phyloP scores from a whole-genome alignment of 2,797 vertebrate genomes.

The Tragelaphus oryx region DNA sequence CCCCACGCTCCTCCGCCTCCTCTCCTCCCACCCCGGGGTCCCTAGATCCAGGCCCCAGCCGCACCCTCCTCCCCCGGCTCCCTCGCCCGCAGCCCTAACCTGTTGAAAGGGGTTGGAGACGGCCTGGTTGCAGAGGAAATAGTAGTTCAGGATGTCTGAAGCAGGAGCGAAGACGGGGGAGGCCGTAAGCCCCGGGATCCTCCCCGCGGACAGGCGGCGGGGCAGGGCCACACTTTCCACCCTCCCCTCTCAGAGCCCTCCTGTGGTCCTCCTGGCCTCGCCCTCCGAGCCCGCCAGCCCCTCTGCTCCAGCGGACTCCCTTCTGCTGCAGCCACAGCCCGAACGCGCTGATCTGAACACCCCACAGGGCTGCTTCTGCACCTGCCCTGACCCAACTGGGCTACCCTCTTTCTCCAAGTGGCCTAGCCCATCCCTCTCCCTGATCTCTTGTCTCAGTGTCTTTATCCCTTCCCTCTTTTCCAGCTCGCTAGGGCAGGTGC shows the following conservation, averaged over 20 bases:
- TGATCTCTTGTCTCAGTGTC: no score
- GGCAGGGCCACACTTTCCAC: background rate
- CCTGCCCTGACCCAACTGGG: background rate
- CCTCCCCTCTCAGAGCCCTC: background rate
- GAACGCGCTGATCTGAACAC: background rate
- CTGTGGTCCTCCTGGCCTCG: background rate
- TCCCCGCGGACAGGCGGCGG: no score
- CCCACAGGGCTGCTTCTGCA: background rate
- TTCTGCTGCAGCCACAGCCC: background rate
- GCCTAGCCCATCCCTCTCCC: background rate
- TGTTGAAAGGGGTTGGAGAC: conserved; percentile 92
- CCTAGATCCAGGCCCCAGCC: background rate
- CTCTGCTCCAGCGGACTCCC: background rate
- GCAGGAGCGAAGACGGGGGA: background rate
- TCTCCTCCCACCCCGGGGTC: background rate
- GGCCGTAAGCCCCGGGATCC: background rate
- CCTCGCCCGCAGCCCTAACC: conserved; percentile 76
- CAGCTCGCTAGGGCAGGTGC: background rate
- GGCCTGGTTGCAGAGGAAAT: conserved; percentile 90
- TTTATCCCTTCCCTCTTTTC: background rate
- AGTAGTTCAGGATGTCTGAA: conserved; percentile 93
- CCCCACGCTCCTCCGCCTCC: no score
- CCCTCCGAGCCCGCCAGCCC: background rate
- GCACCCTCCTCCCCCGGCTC: background rate
- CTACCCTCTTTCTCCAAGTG: background rate